Base-by-base conservation (phyloP, 2,797 vertebrate species). In the Pitangus sulphuratus region DNA sequence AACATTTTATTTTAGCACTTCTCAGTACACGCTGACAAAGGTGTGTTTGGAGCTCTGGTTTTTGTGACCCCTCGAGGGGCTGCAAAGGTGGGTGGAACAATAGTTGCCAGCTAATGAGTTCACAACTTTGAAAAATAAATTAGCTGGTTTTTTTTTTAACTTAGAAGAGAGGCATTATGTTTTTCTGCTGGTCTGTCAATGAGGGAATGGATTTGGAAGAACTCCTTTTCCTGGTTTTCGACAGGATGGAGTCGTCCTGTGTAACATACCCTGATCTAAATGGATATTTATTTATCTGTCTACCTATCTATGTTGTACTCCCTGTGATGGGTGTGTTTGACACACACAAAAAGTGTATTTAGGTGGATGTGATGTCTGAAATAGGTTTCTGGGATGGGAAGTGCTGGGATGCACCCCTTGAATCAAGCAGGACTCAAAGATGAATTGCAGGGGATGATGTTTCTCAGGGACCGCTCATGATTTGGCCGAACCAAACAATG, bases 71-170 rank as follows among this genome's bases (percentile, higher is more conserved):
- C 48, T 15, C 4, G 1, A 33, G 51, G 48, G 54, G 51, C 62
- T 53, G 20, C 64, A 22, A 61, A 57, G 92, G 91, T 78, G 61
- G 65, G 71, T 54, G 45, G 84, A 83, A 81, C 33, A 69, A 58
- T 14, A 71, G 61, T 15, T 53, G 42, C 66, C 72, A 33, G 31
- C 69, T 80, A 58, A 71, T 12, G 57, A 75, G 44, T 50, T 72
- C 65, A 64, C 54, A 86, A 22, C 22, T 57, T 85, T 35, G 4
- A 35, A 51, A 77, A 75, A 74, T 25, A 66, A 72, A 84, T 37
- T 17, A 47, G 13, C 30, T 28, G 15, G 2, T 39, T 8, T 30
- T 12, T 84, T 76, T 62, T 84, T 72, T 42, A n/a, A n/a, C n/a
- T n/a, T 57, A n/a, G 19, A 53, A 60, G 31, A 35, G n/a, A 58